Evolutionary conservation across 2,797 vertebrate genomes (phyloP), one percentile per base, ranked within the genome.

Genomic region (Sebastolobus alascanus): DNA sequence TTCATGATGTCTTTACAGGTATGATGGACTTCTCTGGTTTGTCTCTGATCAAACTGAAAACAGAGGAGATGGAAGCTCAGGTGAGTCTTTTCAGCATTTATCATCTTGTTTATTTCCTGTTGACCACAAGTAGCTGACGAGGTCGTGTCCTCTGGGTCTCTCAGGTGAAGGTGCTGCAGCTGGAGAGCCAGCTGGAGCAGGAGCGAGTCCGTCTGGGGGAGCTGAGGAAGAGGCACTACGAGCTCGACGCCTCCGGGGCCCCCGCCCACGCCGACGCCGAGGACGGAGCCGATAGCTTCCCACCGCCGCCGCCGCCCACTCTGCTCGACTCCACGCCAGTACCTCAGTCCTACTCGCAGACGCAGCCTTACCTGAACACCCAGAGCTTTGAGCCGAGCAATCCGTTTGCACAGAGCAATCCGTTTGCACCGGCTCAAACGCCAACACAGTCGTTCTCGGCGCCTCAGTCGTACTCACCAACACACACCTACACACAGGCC

Each of bases 51-150:
- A 99, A 99, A 91, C 97, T 99, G 89, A 99, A 99, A 89, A 97
- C 96, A 8, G 97, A 99, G 77, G 98, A 99, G 90, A 98, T 99
- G 98, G 97, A 99, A 73, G 96, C 97, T 1, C 98, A 99, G 98
- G 98, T 99, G 89, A 27, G 78, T 25, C 6, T 50, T 20, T 50
- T 0, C 46, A 0, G 0, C 40, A 43, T 75, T 54, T 43, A 43
- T 25, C 54, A 56, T 56, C 54, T 35, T 43, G 18, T 22, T 11
- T 35, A 11, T 66, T 37, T 6, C 20, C 18, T 38, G 11, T 20
- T 18, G 14, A 46, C 16, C 0, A 4, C 4, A 20, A 11, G 3
- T 8, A 0, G 16, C 22, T 31, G 56, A 55, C 0, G 5, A 2
- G 20, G 8, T 33, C 35, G 16, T 74, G n/a, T 31, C 38, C n/a